phyloP scores from a whole-genome alignment of 2,797 vertebrate species.

The Bucorvus abyssinicus region DNA sequence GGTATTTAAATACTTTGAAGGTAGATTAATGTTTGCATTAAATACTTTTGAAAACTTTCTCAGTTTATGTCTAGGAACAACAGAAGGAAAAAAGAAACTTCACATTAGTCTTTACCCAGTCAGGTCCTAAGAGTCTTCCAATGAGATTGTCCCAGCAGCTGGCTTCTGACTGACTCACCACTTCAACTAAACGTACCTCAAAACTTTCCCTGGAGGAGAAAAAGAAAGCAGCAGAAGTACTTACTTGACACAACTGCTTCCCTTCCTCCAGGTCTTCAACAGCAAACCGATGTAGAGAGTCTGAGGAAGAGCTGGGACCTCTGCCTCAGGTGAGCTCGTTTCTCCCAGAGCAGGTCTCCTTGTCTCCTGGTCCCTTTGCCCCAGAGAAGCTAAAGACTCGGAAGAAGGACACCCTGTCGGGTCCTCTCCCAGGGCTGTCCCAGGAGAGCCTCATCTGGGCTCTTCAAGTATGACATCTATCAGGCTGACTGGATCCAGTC shows the following conservation, averaged over 20 bases:
- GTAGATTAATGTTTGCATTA: background rate
- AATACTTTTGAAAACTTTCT: background rate
- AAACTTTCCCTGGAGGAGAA: background rate
- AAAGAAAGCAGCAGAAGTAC: background rate
- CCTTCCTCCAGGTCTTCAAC: background rate
- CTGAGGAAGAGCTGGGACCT: background rate
- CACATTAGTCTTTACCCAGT: background rate
- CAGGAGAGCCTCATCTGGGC: fast-evolving
- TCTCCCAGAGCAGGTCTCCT: background rate
- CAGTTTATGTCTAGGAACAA: background rate
- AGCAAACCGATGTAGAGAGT: background rate
- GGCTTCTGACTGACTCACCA: background rate
- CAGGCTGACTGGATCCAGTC: background rate
- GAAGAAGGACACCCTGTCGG: background rate
- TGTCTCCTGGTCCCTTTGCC: background rate
- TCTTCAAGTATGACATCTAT: background rate
- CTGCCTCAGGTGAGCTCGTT: fast-evolving
- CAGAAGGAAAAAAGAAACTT: background rate
- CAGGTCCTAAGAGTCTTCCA: background rate
- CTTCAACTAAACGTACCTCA: background rate
- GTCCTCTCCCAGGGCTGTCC: background rate
- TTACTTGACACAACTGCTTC: background rate
- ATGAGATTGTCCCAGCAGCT: background rate
- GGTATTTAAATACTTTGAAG: background rate
- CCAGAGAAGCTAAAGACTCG: background rate